Evolutionary conservation across 2,888 invertebrate genomes (phyloP), one percentile per base, ranked within the genome.

Genomic region (Mycalesis mineus): DNA sequence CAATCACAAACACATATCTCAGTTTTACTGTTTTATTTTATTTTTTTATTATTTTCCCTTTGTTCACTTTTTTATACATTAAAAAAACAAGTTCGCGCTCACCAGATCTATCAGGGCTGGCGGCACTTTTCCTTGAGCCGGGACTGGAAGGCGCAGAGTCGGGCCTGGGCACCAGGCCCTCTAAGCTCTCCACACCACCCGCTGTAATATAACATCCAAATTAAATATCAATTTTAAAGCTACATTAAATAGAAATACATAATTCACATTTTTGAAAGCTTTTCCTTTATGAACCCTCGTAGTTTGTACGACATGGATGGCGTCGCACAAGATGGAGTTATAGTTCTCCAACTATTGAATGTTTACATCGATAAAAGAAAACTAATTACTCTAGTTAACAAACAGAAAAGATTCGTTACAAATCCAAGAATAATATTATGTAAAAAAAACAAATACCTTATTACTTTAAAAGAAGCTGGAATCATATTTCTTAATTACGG

Each of bases 21-120:
- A n/a, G n/a, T n/a, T n/a, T n/a, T n/a, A n/a, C n/a, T n/a, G n/a
- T n/a, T n/a, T n/a, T n/a, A n/a, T n/a, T n/a, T n/a, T n/a, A n/a
- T 22, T 5, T 4, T 22, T 22, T 22, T 5, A 22, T 22, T 22
- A 22, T 22, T 22, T 22, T 22, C 22, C 22, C 22, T 22, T 5
- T 22, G 22, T 22, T 22, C 5, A 22, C 22, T 2, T 22, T n/a
- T 22, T 22, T 5, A 22, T 22, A 22, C 22, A 22, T 22, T 22
- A 22, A 22, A 22, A 22, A 22, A 22, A 22, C 5, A 22, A 5
- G 22, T 5, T 45, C 2, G 1, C 7, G 65, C 72, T 84, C 68
- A 84, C 85, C 85, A 50, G 82, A 82, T 69, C 84, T 69, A 29
- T 84, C 86, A 0, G 82, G 82, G 37, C 82, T 84, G 44, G 70